These are phyloP conservation scores for Coenobita brevimanus DNA, from an alignment of 1,140 invertebrate species.

Conservation along the genomic window DNA sequence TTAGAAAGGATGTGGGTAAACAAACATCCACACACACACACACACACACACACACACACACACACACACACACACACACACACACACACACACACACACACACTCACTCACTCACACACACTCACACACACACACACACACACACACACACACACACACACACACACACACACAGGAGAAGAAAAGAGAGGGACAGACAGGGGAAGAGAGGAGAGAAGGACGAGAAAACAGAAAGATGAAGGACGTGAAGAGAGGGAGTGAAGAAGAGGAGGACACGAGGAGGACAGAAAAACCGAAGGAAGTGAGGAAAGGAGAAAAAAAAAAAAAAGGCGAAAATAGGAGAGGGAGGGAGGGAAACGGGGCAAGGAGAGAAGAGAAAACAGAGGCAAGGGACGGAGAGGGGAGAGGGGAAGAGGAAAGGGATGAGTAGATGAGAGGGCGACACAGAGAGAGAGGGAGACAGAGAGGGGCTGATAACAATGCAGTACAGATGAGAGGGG, in stretches of 20 bases:
- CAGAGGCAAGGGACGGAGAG: no score
- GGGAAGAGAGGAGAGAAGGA: not conserved
- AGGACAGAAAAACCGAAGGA: no score
- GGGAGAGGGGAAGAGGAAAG: no score
- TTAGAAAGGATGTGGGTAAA: not conserved
- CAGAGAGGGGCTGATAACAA: no score
- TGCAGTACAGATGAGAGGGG: no score
- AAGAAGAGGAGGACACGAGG: not conserved
- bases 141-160: not conserved
- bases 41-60: constrained; percentile 1
- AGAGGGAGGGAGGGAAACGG: no score
- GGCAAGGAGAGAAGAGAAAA: not conserved
- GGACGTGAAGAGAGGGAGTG: not conserved
- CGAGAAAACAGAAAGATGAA: not conserved
- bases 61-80: constrained; percentile 1
- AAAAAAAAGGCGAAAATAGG: no score
- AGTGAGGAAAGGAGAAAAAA: no score
- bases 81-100: constrained; percentile 1
- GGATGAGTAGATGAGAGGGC: no score
- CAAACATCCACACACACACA: not conserved
- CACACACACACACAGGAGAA: not conserved
- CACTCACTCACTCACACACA: not conserved
- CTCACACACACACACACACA: not conserved
- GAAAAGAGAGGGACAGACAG: not conserved
- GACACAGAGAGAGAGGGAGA: not conserved